Conservation (phyloP, 2,888 invertebrate genomes). For the Melinaea marsaeus region DNA sequence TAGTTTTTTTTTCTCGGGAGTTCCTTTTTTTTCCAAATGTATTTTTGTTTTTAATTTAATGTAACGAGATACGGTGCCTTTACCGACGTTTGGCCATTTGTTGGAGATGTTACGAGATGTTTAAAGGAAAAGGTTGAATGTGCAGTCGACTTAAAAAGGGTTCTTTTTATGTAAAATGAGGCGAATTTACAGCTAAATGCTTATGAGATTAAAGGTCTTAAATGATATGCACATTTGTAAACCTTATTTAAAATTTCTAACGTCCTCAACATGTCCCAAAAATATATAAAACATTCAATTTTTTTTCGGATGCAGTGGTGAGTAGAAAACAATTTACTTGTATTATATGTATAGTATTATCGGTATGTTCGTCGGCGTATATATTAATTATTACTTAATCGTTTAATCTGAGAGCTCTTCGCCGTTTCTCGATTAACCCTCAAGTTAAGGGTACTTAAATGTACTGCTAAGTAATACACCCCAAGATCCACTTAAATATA, state of each 20-base stretch:
- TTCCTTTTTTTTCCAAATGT: slow-evolving; percentile 27
- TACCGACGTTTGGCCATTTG: slow-evolving; percentile 24
- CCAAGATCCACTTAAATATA: not conserved
- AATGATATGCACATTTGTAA: slow-evolving; percentile 9
- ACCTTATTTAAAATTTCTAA: not conserved
- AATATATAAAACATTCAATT: not conserved
- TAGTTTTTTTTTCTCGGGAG: slow-evolving; percentile 25
- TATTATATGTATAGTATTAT: too few species aligned
- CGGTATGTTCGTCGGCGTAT: not conserved
- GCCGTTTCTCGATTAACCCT: not conserved
- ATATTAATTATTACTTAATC: not conserved
- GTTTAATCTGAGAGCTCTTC: slow-evolving; percentile 1
- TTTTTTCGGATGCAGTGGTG: too few species aligned
- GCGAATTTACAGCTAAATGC: slow-evolving; percentile 20
- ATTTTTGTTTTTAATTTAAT: slow-evolving; percentile 33
- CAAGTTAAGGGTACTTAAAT: slow-evolving; percentile 2
- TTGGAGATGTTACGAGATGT: slow-evolving; percentile 25
- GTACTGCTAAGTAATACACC: slow-evolving; percentile 1
- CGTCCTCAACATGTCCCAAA: not conserved
- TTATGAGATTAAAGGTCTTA: slow-evolving; percentile 17
- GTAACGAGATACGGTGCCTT: slow-evolving; percentile 27
- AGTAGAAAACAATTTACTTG: too few species aligned
- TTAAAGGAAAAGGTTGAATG: slow-evolving; percentile 26
- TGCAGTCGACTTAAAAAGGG: slow-evolving; percentile 23
- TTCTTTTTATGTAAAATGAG: slow-evolving; percentile 25